Conservation (phyloP, 2,888 invertebrate species). For the Eristalis pertinax region DNA sequence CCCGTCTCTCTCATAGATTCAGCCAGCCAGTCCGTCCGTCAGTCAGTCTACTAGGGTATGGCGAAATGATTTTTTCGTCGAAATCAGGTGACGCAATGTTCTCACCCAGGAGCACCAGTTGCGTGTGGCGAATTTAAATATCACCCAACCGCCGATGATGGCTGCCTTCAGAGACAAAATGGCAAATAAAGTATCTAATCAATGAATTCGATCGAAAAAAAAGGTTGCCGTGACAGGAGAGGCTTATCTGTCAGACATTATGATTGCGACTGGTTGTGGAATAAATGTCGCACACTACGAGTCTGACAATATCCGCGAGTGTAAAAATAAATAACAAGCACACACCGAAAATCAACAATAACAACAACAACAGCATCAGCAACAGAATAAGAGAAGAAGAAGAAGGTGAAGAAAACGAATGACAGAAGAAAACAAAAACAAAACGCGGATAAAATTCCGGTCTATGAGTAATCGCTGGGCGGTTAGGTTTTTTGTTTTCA, state of each 20-base stretch:
- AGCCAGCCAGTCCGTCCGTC: not conserved
- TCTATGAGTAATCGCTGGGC: constrained; percentile 66
- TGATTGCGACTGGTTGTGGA: not conserved
- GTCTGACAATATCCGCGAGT: not conserved
- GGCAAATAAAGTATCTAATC: not conserved
- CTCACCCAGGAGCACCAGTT: not conserved
- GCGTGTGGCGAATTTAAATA: not conserved
- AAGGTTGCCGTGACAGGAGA: not conserved
- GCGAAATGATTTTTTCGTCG: not conserved
- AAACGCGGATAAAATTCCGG: constrained; percentile 58
- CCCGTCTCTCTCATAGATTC: not conserved
- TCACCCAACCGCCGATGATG: not conserved
- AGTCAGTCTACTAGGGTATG: not conserved
- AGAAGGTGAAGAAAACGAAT: not conserved
- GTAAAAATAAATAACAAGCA: too few relatives aligned
- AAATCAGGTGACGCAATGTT: constrained; percentile 1
- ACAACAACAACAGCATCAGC: not conserved
- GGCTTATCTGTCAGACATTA: not conserved
- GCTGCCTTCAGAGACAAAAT: not conserved
- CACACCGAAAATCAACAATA: too few relatives aligned
- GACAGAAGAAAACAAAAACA: not conserved
- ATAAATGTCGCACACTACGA: constrained; percentile 28
- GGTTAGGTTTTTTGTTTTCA: constrained; percentile 51
- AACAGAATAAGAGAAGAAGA: not conserved
- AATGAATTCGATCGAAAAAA: not conserved